Evolutionary conservation across 2,888 invertebrate species (phyloP), one percentile per base, ranked within the genome.

Genomic region (Nezara viridula): DNA sequence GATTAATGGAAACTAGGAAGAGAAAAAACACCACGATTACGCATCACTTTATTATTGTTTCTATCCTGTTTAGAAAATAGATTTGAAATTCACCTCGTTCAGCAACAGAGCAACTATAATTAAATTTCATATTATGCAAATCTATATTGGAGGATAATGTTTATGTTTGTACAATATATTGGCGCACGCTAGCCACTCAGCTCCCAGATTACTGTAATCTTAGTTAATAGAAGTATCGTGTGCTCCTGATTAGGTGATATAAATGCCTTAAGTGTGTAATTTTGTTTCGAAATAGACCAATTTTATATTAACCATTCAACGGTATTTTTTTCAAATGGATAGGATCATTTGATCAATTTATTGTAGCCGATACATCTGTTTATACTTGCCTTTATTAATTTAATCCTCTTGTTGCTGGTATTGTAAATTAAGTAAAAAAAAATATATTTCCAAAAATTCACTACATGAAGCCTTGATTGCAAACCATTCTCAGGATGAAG

Each of bases 131-230:
- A 60, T 60, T 60, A 60, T 60, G 60, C 27, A 66, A 32, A 66
- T 32, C 32, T 32, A 16, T 3, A 66, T 66, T 19, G 14, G 32
- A 19, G 32, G 32, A 5, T 66, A 32, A 32, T 66, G 66, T 66
- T 32, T 32, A 66, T 66, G 66, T 66, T 66, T 66, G 66, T 66
- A 66, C 7, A 66, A 66, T 66, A 66, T 32, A 66, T 32, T 66
- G 66, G 10, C 27, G 55, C 32, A 66, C 32, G 66, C 66, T 66
- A 66, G 10, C 60, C 16, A 32, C 66, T 66, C 66, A 14, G 24
- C 55, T 55, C 6, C 24, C 10, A 24, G 55, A 66, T 32, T 32
- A 32, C 66, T 32, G 16, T 66, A 32, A 66, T 66, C 32, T 66
- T 32, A 32, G 66, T 16, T 32, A 66, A 66, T 66, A 66, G 66